These are phyloP conservation scores for Pseudomyrmex gracilis DNA, from an alignment of 1,140 invertebrate genomes.

Conservation along the genomic window DNA sequence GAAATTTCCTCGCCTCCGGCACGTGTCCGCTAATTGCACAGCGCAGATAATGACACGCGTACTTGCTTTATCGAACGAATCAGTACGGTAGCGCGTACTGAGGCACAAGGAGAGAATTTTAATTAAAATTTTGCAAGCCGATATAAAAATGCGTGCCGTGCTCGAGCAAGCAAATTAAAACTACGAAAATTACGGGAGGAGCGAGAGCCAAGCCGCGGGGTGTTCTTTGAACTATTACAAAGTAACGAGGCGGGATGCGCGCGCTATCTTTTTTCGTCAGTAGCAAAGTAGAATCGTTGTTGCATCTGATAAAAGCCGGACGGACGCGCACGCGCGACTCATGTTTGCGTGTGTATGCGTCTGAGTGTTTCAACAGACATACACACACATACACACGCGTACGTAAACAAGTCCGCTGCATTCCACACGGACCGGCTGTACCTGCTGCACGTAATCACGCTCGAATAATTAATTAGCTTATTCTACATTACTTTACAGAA, in stretches of 20 bases:
- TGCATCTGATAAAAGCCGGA: slow-evolving; percentile 49
- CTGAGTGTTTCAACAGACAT: not conserved
- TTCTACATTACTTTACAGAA: slow-evolving; percentile 44
- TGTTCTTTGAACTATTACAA: slow-evolving; percentile 57
- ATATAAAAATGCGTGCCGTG: slow-evolving; percentile 15
- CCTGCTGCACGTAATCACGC: slow-evolving; percentile 57
- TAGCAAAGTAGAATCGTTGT: slow-evolving; percentile 58
- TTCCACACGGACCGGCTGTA: slow-evolving; percentile 47
- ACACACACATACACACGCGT: not conserved
- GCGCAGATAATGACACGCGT: slow-evolving; percentile 53
- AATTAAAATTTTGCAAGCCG: slow-evolving; percentile 59
- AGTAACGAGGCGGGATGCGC: slow-evolving; percentile 46
- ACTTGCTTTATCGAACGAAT: slow-evolving; percentile 64
- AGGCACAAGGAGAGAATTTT: slow-evolving; percentile 30
- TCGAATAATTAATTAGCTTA: slow-evolving; percentile 62
- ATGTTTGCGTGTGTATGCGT: not conserved
- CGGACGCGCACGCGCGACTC: not conserved
- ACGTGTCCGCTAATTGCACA: slow-evolving; percentile 17
- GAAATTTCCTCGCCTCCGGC: not conserved
- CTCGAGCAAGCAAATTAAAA: slow-evolving; percentile 39
- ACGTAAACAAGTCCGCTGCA: slow-evolving; percentile 38
- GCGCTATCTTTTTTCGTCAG: slow-evolving; percentile 40
- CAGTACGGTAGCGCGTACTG: not conserved
- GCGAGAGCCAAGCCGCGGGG: not conserved
- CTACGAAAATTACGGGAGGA: slow-evolving; percentile 39